phyloP scores from a whole-genome alignment of 2,113 vertebrate genomes.

The Lathamus discolor region DNA sequence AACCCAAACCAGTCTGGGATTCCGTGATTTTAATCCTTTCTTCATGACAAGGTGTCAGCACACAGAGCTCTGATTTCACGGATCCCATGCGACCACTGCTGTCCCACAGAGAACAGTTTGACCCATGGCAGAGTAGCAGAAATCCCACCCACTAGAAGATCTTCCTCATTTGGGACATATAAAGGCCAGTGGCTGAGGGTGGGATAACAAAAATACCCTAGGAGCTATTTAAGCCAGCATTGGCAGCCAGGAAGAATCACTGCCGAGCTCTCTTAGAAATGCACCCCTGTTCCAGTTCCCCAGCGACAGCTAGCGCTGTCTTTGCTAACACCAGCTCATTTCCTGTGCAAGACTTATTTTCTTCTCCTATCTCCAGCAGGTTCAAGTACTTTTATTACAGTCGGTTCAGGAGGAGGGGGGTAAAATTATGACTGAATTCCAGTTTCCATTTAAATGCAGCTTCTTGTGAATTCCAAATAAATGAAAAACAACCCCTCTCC shows the following conservation, averaged over 20 bases:
- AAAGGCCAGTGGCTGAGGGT: background rate
- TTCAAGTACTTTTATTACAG: constrained; percentile 1
- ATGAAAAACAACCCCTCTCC: background rate
- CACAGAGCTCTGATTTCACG: background rate
- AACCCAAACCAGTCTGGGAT: background rate
- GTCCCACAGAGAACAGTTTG: fast-evolving
- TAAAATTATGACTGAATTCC: constrained; percentile 9
- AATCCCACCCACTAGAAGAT: background rate
- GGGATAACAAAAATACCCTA: background rate
- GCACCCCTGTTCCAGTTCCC: background rate
- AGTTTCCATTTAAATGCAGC: constrained; percentile 35
- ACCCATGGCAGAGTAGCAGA: background rate
- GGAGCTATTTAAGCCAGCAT: background rate
- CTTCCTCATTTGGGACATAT: background rate
- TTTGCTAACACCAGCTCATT: background rate
- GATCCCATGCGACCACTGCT: fast-evolving
- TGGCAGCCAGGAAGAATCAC: background rate
- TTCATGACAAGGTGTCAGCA: background rate
- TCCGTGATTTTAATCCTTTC: background rate
- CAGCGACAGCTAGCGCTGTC: background rate
- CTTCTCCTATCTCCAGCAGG: background rate
- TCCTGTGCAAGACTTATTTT: constrained; percentile 8
- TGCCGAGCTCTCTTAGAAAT: background rate
- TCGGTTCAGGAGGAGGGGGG: background rate
- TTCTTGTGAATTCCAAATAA: constrained; percentile 6